Evolutionary conservation across 2,113 vertebrate species (phyloP).

Genomic region (Nothocercus nigrocapillus): DNA sequence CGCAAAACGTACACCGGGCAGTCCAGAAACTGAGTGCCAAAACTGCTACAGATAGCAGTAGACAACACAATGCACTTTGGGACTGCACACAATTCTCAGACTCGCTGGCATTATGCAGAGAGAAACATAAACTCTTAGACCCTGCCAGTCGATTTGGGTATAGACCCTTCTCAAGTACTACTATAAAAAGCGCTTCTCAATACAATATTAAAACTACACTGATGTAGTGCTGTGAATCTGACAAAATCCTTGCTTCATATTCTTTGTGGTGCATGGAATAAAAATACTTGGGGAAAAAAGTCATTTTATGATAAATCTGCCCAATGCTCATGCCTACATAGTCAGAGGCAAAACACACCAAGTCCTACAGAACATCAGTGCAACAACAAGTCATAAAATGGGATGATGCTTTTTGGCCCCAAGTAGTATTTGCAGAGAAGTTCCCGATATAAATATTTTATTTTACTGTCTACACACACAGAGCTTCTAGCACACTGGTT

Average conservation of each 20-base stretch:
- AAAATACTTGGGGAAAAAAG: not conserved
- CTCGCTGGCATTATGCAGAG: not conserved
- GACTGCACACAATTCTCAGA: not conserved
- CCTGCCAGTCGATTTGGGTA: not conserved
- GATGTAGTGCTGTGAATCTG: not conserved
- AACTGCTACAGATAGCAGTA: not conserved
- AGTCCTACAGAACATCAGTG: fast-evolving
- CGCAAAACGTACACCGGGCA: constrained; percentile 20
- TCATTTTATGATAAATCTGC: not conserved
- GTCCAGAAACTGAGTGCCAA: not conserved
- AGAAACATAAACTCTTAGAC: not conserved
- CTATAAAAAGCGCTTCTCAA: not conserved
- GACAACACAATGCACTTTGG: not conserved
- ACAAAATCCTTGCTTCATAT: not conserved
- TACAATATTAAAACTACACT: not conserved
- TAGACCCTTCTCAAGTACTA: not conserved
- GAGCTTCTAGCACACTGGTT: not conserved
- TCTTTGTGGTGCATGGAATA: not conserved
- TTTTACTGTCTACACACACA: not conserved
- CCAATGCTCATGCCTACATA: not conserved
- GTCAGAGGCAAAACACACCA: not conserved
- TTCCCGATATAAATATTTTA: constrained; percentile 11
- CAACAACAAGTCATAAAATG: not conserved
- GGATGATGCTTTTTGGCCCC: not conserved
- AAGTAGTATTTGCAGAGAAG: not conserved